Base-by-base conservation (phyloP, 1,140 invertebrate genomes). In the Drosophila nasuta region DNA sequence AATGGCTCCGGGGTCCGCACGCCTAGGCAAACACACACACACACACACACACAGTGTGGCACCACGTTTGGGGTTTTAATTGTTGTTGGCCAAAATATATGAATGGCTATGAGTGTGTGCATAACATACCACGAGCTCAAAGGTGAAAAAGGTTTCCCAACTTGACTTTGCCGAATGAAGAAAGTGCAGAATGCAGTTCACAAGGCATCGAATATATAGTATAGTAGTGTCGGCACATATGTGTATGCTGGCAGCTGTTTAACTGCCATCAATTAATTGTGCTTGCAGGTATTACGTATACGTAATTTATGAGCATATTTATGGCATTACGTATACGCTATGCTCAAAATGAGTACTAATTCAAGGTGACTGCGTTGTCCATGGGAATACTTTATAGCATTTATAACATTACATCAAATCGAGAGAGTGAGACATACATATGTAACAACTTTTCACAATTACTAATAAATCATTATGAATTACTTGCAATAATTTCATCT, bases 11-110 rank as follows among this genome's bases (percentile, higher is more conserved):
- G 83, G 83, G 73, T 60, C 48, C 60, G 69, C 51, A 52, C 74
- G 81, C 81, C 74, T 74, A 77, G 65, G 62, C 77, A 80, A 85
- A 85, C 80, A 79, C 77, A 80, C 80, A 85, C 80, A 85, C 80
- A 82, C 80, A 79, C 77, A 80, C 80, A 85, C 80, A 85, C 80
- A 82, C 77, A 79, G 65, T 80, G 66, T 80, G 77, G 20, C 0
- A 25, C 83, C 79, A 77, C 79, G 72, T 66, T 58, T 65, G 7
- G 68, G 81, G 67, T 73, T 83, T 89, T 87, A 88, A 87, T 87
- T 87, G 83, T 87, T 89, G 83, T 87, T 89, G 83, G 77, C 77
- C 80, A 83, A 79, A 87, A 88, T 76, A 58, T 72, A 62, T 56
- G 5, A 35, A 33, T 13, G 49, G 28, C n/a, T 52, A n/a, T 52